Base-by-base conservation (phyloP, 2,888 invertebrate species). In the Cecidostiba fungosa region DNA sequence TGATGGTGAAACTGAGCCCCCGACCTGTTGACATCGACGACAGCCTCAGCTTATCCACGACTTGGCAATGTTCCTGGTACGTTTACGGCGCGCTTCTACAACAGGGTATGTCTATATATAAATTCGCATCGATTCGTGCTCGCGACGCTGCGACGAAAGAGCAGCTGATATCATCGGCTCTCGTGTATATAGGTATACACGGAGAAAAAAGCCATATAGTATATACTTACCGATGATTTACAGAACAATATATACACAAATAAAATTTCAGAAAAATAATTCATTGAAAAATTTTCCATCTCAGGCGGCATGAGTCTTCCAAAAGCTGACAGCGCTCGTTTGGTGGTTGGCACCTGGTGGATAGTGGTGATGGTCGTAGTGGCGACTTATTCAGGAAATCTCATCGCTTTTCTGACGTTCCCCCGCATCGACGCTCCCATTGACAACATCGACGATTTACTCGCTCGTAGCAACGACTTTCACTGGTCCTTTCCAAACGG, bases 321-420 rank as follows among this genome's bases (percentile, higher is more conserved):
- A 0, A 95, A 95, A 81, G 97, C 97, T 0, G 97, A 98, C 91
- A 98, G 98, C 89, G 98, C 97, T 3, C 95, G 98, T 8, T 93
- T 98, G 10, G 95, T 98, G 3, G 96, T 98, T 0, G 98, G 97
- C 0, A 96, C 97, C 0, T 98, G 98, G 98, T 98, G 98, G 98
- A 93, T 98, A 76, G 97, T 97, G 0, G 98, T 98, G 0, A 94
- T 98, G 87, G 97, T 98, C 0, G 95, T 98, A 29, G 97, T 98
- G 0, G 98, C 98, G 26, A 98, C 98, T 0, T 98, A 98, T 92
- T 98, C 98, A 82, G 98, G 98, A 2, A 98, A 98, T 93, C 94
- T 98, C 89, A 98, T 98, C 0, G 98, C 98, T 0, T 98, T 98
- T 92, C 95, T 98, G 69, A 98, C 98, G 0, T 98, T 98, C 91